Percentiles rank a stretch among this genome's conserved stretches.
phyloP scores from a whole-genome alignment of 1,140 invertebrate species.

The Helicoverpa armigera region DNA sequence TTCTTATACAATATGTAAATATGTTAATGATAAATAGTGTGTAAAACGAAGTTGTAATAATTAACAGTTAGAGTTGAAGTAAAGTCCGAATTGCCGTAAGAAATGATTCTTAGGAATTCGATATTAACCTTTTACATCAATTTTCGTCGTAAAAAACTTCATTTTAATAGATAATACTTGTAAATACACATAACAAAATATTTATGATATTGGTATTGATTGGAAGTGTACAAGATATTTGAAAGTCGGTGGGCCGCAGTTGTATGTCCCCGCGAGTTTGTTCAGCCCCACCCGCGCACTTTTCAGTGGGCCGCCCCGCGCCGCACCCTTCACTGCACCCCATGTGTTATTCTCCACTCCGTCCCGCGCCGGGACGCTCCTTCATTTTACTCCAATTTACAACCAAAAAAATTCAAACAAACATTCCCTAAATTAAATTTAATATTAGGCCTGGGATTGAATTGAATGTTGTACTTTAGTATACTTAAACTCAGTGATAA shows the following conservation, averaged over 20 bases:
- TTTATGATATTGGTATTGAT: slow-evolving; percentile 17
- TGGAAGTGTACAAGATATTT: slow-evolving; percentile 47
- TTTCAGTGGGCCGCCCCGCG: slow-evolving; percentile 83
- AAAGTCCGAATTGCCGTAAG: too few relatives aligned
- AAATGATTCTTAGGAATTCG: too few relatives aligned
- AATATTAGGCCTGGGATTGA: slow-evolving; percentile 49
- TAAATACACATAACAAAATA: not conserved
- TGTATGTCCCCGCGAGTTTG: slow-evolving; percentile 85
- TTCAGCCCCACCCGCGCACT: slow-evolving; percentile 85
- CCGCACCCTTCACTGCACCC: slow-evolving; percentile 86
- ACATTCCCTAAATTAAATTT: slow-evolving; percentile 75
- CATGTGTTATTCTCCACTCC: slow-evolving; percentile 86
- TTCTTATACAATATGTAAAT: slow-evolving; percentile 39
- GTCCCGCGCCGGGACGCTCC: slow-evolving; percentile 83
- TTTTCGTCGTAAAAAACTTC: too few relatives aligned
- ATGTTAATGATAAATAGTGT: slow-evolving; percentile 8
- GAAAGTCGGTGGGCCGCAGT: slow-evolving; percentile 57
- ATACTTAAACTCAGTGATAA: slow-evolving; percentile 17
- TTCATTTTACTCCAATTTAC: slow-evolving; percentile 86
- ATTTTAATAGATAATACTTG: too few relatives aligned
- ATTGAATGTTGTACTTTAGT: slow-evolving; percentile 4
- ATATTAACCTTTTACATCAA: too few relatives aligned
- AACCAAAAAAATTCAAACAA: slow-evolving; percentile 85
- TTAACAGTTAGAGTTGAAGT: not conserved
- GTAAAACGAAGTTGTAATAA: not conserved